Evolutionary conservation across 2,113 vertebrate species (phyloP).

Genomic region (Cricetomys ansorgei): DNA sequence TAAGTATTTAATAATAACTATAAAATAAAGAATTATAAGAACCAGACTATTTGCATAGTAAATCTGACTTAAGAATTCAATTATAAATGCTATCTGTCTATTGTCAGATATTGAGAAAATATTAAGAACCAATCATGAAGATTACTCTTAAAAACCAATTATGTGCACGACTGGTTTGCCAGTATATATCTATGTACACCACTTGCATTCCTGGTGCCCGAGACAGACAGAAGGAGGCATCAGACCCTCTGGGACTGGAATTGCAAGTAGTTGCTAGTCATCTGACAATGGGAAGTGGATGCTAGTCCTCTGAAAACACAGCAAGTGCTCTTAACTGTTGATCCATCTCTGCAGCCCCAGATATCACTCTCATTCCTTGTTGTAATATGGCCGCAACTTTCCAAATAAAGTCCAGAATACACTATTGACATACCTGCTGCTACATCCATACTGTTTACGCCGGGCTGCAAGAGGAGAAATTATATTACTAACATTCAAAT

Average conservation of each 20-base stretch:
- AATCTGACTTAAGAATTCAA: constrained; percentile 15
- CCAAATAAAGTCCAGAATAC: neutral
- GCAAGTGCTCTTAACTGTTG: neutral
- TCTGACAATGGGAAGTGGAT: neutral
- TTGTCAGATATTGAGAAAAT: neutral
- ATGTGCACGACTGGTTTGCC: neutral
- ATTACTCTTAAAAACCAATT: neutral
- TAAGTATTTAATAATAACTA: constrained; percentile 26
- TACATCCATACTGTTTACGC: constrained; percentile 93
- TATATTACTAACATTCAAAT: constrained; percentile 58
- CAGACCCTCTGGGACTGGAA: neutral
- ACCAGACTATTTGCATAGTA: neutral
- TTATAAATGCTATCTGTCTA: neutral
- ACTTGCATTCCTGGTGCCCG: neutral
- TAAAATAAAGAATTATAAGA: neutral
- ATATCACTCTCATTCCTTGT: neutral
- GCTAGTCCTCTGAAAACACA: neutral
- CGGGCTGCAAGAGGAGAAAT: constrained; percentile 88
- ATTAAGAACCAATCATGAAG: constrained; percentile 1
- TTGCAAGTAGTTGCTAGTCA: neutral
- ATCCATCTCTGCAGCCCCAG: neutral
- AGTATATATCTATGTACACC: neutral
- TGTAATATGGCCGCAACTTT: neutral
- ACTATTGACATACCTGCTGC: constrained; percentile 88
- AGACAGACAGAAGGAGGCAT: neutral